These are phyloP conservation scores for Danio jaintianensis DNA, from an alignment of 2,797 vertebrate genomes.

Conservation along the genomic window DNA sequence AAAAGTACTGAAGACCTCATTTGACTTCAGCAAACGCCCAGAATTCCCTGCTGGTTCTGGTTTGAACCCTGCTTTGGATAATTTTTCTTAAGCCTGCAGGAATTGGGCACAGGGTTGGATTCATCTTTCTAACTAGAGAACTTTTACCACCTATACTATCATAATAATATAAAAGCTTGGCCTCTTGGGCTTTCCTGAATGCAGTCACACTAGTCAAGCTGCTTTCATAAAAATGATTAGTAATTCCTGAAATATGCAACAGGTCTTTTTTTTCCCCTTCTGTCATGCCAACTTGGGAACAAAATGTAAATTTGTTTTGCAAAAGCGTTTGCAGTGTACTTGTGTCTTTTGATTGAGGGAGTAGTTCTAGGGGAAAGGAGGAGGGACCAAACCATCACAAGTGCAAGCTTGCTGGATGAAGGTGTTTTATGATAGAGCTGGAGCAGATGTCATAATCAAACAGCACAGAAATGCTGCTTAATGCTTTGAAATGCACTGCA, in stretches of 20 bases:
- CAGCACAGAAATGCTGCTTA: conserved; percentile 35
- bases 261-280: conserved; percentile 11
- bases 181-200: background rate
- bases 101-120: conserved; percentile 56
- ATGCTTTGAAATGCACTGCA: conserved; percentile 41
- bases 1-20: conserved; percentile 68
- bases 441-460: conserved; percentile 59
- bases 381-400: conserved; percentile 33
- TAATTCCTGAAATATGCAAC: conserved; percentile 23
- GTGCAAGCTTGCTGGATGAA: conserved; percentile 48
- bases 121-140: conserved; percentile 32
- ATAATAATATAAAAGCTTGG: background rate
- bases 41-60: conserved; percentile 60
- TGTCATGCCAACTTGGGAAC: background rate
- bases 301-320: background rate
- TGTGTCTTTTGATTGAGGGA: background rate
- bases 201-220: background rate
- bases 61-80: conserved; percentile 61
- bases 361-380: conserved; percentile 3
- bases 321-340: background rate
- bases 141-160: conserved; percentile 10
- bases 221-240: background rate
- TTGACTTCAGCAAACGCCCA: conserved; percentile 70
- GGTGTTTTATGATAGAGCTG: conserved; percentile 49
- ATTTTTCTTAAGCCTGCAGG: conserved; percentile 60